Base-by-base conservation (phyloP, 30 jellyfish, hydroid and myxozoan genomes). In the Catostylus mosaicus region DNA sequence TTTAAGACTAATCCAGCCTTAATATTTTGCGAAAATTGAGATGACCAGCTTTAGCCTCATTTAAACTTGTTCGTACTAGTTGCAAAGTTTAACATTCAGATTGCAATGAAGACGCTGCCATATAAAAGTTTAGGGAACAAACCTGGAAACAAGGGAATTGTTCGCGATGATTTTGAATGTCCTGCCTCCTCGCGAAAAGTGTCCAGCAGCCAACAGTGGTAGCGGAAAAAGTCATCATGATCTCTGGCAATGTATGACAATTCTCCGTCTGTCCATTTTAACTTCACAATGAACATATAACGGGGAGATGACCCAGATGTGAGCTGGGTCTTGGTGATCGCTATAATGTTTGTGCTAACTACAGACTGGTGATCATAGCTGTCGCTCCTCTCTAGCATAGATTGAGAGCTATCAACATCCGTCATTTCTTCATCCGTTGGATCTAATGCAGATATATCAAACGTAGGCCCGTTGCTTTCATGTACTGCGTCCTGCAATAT, bases 181-280 rank as follows among this genome's bases (percentile, higher is more conserved):
- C 96, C 96, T 0, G 96, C 96, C 38, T 85, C 96, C 24, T 33
- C 45, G 20, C 51, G 61, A 47, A 85, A 85, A 20, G 84, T 85
- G 31, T 85, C 96, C 59, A 85, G 36, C 20, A 85, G 43, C 96
- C 96, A 85, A 57, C 96, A 74, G 43, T 85, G 96, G 40, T 85
- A 85, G 30, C 88, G 70, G 65, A 85, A 85, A 46, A 85, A 74
- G 46, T 85, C 96, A 35, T 85, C 96, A 30, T 85, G 83, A 32
- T 85, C 96, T 29, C 96, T 26, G 36, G 73, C 60, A 3, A 85
- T 54, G 36, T 29, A 76, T 14, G 89, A 27, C 73, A 37, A 31
- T 31, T 52, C 20, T 0, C 79, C 85, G 29, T 85, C 84, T 3
- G 52, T 30, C 96, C 96, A 85, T 57, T 64, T 50, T 50, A 85